Evolutionary conservation across 1,140 invertebrate genomes (phyloP).

Genomic region (Drosophila grimshawi): DNA sequence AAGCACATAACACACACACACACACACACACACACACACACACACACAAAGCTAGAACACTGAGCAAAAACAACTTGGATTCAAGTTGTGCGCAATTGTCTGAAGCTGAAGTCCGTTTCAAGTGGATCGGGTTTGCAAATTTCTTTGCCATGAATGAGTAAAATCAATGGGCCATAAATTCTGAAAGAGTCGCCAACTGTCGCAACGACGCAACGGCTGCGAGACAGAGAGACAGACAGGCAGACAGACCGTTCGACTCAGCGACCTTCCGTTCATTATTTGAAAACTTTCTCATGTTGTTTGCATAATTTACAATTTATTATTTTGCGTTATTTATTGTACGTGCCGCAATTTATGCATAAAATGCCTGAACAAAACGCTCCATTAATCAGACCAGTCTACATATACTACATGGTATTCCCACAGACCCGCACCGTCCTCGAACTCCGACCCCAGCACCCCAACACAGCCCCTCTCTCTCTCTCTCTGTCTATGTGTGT

Average conservation of each 20-base stretch:
- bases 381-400: constrained; percentile 69
- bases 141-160: constrained; percentile 57
- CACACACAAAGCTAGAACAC: constrained; percentile 16
- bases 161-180: constrained; percentile 46
- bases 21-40: too few relatives aligned
- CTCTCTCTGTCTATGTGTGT: background rate
- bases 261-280: constrained; percentile 65
- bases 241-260: background rate
- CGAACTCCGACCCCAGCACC: constrained; percentile 12
- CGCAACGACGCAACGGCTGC: constrained; percentile 3
- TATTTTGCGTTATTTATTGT: constrained; percentile 77
- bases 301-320: constrained; percentile 81
- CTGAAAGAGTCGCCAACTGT: constrained; percentile 31
- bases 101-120: constrained; percentile 38
- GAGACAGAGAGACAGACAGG: too few relatives aligned
- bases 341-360: constrained; percentile 75
- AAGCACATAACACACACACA: constrained; percentile 28
- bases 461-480: background rate
- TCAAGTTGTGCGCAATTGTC: constrained; percentile 46
- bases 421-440: constrained; percentile 51
- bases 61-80: constrained; percentile 40
- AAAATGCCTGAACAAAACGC: constrained; percentile 74
- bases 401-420: constrained; percentile 39
- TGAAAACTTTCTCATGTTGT: constrained; percentile 73
- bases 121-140: constrained; percentile 70